Base-by-base conservation (phyloP, 1,140 invertebrate species). In the Platyscapa corneri region DNA sequence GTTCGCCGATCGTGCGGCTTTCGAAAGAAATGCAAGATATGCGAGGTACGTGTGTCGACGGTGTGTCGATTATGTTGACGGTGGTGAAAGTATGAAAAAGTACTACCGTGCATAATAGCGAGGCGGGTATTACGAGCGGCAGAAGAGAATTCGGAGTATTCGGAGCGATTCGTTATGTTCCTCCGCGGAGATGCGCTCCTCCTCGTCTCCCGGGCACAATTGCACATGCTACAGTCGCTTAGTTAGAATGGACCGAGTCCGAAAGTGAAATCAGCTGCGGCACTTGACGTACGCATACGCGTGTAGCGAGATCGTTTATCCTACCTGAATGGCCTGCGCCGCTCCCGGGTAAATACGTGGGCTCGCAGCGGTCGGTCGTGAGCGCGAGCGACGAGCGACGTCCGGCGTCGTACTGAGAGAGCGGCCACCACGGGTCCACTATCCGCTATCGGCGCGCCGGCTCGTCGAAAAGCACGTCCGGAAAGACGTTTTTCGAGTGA, bases 401-500 rank as follows among this genome's bases (percentile, higher is more conserved):
- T 78, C 83, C 64, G 34, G 60, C 49, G 76, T 42, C 42, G 32
- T 72, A 79, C 83, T 84, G 82, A 81, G 6, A 14, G 39, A 70
- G 30, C 32, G 42, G 6, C 10, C 5, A n/a, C n/a, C n/a, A n/a
- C n/a, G 32, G 3, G 23, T n/a, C 42, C 42, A 46, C 42, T 12
- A 30, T 0, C 34, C 23, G 5, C 78, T 67, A 67, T n/a, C 34
- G 56, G 34, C 23, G 1, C 49, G 10, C 30, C 65, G 46, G 14
- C 65, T 81, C 87, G 88, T n/a, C 42, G 42, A 88, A 88, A 83
- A 78, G 70, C 64, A 88, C 90, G 89, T 89, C 88, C 88, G 88
- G 87, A 88, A 91, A 90, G 89, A 90, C 89, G 88, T 90, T 90
- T 89, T 85, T 90, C 72, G 90, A 93, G 92, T 93, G 92, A 93